These are phyloP conservation scores for Eudasyphora cyanicolor DNA, from an alignment of 2,888 invertebrate genomes.

Conservation along the genomic window DNA sequence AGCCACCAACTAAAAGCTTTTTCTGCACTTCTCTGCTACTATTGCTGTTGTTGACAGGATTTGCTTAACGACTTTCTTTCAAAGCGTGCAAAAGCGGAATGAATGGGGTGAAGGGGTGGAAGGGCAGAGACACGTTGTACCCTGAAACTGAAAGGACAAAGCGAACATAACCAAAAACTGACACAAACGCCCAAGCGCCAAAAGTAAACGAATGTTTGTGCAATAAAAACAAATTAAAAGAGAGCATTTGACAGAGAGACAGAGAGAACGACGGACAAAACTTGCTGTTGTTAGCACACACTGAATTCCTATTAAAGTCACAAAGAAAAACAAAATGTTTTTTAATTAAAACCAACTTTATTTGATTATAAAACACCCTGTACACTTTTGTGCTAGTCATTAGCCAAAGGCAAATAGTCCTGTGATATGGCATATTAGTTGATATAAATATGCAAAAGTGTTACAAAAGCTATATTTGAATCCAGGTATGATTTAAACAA, in stretches of 20 bases:
- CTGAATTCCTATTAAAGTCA: not conserved
- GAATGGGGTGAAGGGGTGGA: not conserved
- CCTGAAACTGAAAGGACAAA: too few species aligned
- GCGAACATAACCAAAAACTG: too few species aligned
- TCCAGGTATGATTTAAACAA: too few species aligned
- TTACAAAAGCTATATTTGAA: too few species aligned
- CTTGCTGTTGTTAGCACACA: not conserved
- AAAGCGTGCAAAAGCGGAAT: too few species aligned
- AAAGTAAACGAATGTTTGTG: not conserved
- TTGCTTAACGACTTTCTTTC: not conserved
- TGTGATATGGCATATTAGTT: too few species aligned
- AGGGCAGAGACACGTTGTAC: too few species aligned
- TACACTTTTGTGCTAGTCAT: not conserved
- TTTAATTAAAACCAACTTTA: constrained; percentile 8
- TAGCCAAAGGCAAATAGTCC: too few species aligned
- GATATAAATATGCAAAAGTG: too few species aligned
- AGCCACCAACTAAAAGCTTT: not conserved
- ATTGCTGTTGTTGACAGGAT: not conserved
- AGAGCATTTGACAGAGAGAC: not conserved
- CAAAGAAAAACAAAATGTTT: constrained; percentile 18
- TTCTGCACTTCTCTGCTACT: not conserved
- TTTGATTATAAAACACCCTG: not conserved
- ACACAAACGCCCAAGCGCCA: not conserved
- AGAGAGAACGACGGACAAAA: too few species aligned
- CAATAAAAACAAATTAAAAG: constrained; percentile 20